phyloP scores from a whole-genome alignment of 2,113 vertebrate genomes.

The Malurus elegans region DNA sequence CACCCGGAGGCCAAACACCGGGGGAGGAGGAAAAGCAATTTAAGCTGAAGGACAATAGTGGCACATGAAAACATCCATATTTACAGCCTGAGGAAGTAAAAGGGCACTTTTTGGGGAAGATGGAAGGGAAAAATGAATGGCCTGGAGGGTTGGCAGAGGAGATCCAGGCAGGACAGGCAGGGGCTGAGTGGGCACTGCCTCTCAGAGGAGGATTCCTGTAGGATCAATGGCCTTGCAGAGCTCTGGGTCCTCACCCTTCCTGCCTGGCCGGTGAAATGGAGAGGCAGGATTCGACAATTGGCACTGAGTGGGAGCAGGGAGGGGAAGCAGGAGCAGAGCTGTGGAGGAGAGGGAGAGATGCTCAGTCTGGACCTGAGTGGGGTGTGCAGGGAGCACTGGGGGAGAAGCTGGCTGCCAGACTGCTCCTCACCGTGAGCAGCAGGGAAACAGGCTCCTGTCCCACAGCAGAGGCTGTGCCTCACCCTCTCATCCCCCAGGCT shows the following conservation, averaged over 20 bases:
- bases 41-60: slow-evolving; percentile 2
- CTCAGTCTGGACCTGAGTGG: not conserved
- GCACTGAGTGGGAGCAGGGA: not conserved
- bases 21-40: not conserved
- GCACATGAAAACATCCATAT: not conserved
- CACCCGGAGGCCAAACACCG: not conserved
- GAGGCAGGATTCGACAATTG: not conserved
- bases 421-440: rapidly evolving
- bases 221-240: not conserved
- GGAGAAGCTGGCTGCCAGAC: not conserved
- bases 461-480: not conserved
- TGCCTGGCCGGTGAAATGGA: not conserved
- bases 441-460: not conserved
- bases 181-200: not conserved
- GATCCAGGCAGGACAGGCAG: not conserved
- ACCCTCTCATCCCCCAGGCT: not conserved
- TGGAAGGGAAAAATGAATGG: not conserved
- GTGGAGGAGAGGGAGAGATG: not conserved
- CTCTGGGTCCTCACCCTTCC: not conserved
- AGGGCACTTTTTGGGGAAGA: not conserved
- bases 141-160: not conserved
- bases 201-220: not conserved
- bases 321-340: not conserved
- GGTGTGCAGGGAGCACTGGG: not conserved
- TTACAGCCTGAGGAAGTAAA: not conserved